phyloP scores from a whole-genome alignment of 2,113 vertebrate genomes.

The Xiphophorus hellerii region DNA sequence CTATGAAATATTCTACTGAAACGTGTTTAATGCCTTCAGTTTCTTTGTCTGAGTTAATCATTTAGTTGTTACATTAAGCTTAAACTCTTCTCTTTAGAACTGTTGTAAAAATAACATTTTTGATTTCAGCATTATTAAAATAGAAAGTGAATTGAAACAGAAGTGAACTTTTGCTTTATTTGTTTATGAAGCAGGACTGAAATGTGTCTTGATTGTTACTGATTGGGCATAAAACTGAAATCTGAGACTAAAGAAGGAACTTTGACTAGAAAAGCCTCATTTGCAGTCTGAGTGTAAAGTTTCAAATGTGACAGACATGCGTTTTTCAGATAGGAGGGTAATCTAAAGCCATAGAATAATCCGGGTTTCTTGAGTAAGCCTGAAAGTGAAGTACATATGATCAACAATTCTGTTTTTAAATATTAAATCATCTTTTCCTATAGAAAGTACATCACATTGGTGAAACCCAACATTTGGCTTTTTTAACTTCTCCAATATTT shows the following conservation, averaged over 20 bases:
- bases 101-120: neutral
- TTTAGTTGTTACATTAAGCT: neutral
- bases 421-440: neutral
- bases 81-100: neutral
- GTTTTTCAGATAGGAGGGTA: too few relatives aligned
- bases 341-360: neutral
- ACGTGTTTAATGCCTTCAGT: too few relatives aligned
- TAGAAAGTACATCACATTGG: neutral
- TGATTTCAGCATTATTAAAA: neutral
- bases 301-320: neutral
- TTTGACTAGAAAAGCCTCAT: neutral
- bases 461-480: slow-evolving; percentile 33
- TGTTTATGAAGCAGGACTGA: neutral
- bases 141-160: too few relatives aligned
- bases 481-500: slow-evolving; percentile 59
- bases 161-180: neutral
- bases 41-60: neutral
- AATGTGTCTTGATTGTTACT: neutral
- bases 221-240: too few relatives aligned
- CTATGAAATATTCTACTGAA: neutral
- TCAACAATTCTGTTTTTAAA: neutral
- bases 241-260: neutral
- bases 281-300: neutral
- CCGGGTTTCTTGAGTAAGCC: neutral
- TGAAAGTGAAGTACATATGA: neutral